These are phyloP conservation scores for Orientallactaga sibirica DNA, from an alignment of 2,797 vertebrate species.

Conservation along the genomic window DNA sequence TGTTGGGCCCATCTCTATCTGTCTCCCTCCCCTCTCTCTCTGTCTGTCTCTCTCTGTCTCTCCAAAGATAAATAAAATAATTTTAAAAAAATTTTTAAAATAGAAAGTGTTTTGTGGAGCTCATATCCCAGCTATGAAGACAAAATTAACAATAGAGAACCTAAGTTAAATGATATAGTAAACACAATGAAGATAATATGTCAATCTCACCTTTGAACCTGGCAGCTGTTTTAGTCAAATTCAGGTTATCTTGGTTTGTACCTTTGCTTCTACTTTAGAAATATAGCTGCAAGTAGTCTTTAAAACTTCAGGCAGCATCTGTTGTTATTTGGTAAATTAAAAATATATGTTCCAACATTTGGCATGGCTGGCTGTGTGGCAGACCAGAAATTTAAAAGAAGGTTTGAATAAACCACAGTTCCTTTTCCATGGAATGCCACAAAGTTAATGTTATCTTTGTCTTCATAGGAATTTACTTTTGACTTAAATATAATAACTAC, in stretches of 20 bases:
- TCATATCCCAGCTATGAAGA: constrained; percentile 7
- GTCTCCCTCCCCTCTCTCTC: too few species aligned
- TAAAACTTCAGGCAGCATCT: constrained; percentile 49
- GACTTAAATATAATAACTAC: constrained; percentile 55
- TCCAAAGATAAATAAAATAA: too few species aligned
- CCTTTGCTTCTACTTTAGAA: background rate
- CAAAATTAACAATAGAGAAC: background rate
- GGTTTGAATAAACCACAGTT: constrained; percentile 51
- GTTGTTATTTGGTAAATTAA: constrained; percentile 62
- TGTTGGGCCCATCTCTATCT: too few species aligned
- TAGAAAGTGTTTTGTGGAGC: background rate
- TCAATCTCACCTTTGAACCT: background rate
- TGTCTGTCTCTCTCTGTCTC: too few species aligned
- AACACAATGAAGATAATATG: background rate
- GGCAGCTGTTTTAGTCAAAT: background rate
- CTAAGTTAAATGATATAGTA: background rate
- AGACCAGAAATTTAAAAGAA: constrained; percentile 63
- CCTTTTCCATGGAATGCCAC: constrained; percentile 62
- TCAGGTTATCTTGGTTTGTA: background rate
- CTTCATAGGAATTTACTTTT: constrained; percentile 56
- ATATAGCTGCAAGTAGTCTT: background rate
- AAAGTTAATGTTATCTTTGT: constrained; percentile 74
- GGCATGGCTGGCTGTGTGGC: constrained; percentile 64
- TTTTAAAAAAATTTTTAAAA: background rate
- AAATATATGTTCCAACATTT: constrained; percentile 64